Evolutionary conservation across 2,113 vertebrate genomes (phyloP).

Genomic region (Psittacus erithacus): DNA sequence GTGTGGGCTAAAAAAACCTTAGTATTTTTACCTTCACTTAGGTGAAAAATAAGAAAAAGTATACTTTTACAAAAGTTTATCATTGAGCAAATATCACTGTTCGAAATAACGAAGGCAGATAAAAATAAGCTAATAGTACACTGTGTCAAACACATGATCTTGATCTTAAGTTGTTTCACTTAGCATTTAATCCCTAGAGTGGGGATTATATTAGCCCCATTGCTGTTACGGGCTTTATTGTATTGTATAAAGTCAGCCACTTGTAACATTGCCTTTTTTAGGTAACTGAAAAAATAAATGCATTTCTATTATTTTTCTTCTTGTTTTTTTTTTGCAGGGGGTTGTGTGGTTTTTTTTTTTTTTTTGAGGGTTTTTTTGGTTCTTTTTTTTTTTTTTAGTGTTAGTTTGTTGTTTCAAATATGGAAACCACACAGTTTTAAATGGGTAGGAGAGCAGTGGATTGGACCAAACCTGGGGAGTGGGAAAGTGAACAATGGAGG

Average conservation of each 20-base stretch:
- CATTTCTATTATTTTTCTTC: not conserved
- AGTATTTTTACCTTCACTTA: not conserved
- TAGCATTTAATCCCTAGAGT: not conserved
- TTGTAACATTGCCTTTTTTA: not conserved
- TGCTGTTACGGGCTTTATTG: not conserved
- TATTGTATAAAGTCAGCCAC: not conserved
- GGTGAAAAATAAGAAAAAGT: not conserved
- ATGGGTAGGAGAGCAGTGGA: not conserved
- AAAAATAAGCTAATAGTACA: not conserved
- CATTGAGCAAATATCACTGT: not conserved
- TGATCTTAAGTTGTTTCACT: not conserved
- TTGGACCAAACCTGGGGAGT: constrained; percentile 28
- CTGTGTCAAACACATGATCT: not conserved
- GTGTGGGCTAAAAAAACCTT: not conserved
- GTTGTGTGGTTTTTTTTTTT: not conserved
- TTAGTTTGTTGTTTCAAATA: constrained; percentile 18
- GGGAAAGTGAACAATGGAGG: constrained; percentile 53
- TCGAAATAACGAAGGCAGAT: not conserved
- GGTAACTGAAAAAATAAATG: not conserved
- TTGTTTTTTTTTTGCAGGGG: not conserved
- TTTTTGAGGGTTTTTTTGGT: not conserved
- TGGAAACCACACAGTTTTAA: not conserved
- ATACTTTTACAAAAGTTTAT: not conserved
- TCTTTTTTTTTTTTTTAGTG: not conserved
- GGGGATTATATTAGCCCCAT: not conserved